Conservation (phyloP, 2,888 invertebrate genomes). For the Thecocarcelia acutangulata region DNA sequence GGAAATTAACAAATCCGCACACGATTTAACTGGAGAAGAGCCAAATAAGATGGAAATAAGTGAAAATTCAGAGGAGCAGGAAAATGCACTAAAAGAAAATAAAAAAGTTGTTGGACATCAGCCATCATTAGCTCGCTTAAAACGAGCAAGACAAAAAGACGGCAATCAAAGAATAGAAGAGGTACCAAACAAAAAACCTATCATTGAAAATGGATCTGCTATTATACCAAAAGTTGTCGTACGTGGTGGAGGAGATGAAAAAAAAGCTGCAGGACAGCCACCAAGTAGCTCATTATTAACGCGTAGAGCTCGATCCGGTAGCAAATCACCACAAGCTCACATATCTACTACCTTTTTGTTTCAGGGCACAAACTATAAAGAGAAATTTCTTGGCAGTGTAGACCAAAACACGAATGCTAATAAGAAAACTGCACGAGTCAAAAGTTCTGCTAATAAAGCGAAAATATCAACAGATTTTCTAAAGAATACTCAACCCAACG, state of each 20-base stretch:
- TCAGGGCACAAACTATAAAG: constrained; percentile 69
- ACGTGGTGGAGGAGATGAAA: constrained; percentile 65
- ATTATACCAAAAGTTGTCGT: constrained; percentile 75
- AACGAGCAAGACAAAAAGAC: constrained; percentile 32
- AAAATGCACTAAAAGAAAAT: constrained; percentile 61
- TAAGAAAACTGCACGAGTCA: constrained; percentile 37
- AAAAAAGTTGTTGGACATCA: constrained; percentile 16
- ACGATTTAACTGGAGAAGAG: background rate
- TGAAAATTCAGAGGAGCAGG: background rate
- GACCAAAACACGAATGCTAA: constrained; percentile 45
- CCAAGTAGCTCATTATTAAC: constrained; percentile 36
- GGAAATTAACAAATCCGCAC: too few species aligned
- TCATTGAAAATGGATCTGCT: constrained; percentile 71
- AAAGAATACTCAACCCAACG: background rate
- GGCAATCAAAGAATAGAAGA: background rate
- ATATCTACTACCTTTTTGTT: constrained; percentile 75
- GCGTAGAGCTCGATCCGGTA: constrained; percentile 68
- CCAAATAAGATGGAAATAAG: background rate
- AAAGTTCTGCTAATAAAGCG: constrained; percentile 66
- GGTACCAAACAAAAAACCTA: constrained; percentile 41
- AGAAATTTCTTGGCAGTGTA: constrained; percentile 57
- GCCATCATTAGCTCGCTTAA: constrained; percentile 45
- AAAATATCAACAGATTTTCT: constrained; percentile 71
- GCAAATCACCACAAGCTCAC: constrained; percentile 76
- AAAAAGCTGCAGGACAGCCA: constrained; percentile 51